phyloP scores from a whole-genome alignment of 1,140 invertebrate species.

The Pachyrhynchus sulphureomaculatus region DNA sequence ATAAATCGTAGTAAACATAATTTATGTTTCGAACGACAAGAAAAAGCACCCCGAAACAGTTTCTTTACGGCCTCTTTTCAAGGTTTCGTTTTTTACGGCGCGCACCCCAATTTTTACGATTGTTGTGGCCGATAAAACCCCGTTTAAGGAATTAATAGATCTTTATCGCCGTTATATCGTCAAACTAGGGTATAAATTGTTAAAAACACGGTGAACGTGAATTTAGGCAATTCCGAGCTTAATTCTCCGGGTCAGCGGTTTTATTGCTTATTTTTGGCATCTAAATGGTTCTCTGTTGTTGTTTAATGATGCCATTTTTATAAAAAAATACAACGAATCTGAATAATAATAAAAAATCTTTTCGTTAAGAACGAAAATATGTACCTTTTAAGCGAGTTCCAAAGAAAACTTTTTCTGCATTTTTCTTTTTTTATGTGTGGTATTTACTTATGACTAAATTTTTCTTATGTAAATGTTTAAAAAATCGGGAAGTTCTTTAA shows the following conservation, averaged over 20 bases:
- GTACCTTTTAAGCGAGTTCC: no score
- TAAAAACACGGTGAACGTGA: constrained; percentile 5
- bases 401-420: no score
- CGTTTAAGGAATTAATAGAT: constrained; percentile 26
- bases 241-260: neutral
- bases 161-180: constrained; percentile 10
- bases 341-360: no score
- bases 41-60: constrained; percentile 12
- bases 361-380: no score
- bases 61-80: constrained; percentile 1
- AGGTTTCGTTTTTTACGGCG: constrained; percentile 13
- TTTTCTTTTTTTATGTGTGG: no score
- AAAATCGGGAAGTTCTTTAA: no score
- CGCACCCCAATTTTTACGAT: constrained; percentile 24
- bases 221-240: constrained; percentile 1
- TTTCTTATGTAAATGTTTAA: no score
- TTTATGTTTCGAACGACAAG: constrained; percentile 17
- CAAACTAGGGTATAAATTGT: constrained; percentile 4
- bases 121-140: constrained; percentile 16
- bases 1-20: constrained; percentile 15
- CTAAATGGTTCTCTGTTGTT: neutral
- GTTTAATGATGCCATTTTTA: no score
- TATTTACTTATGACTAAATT: no score
- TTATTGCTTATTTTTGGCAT: neutral
- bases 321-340: no score